Evolutionary conservation across 2,113 vertebrate species (phyloP).

Genomic region (Apus apus): DNA sequence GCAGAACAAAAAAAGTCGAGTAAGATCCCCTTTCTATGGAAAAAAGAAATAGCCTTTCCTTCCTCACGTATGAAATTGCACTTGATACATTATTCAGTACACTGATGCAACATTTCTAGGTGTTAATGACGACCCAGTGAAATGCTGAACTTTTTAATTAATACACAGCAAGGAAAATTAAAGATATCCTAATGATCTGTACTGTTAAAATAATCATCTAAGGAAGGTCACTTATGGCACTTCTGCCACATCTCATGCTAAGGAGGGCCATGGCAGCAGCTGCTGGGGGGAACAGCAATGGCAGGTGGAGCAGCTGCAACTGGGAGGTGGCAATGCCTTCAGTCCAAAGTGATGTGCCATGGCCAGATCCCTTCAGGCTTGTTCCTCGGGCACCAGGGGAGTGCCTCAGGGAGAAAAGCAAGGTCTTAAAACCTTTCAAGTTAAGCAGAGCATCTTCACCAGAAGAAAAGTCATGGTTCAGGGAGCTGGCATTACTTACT

Average conservation of each 20-base stretch:
- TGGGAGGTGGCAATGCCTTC: background rate
- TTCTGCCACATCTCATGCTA: fast-evolving
- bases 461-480: background rate
- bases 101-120: background rate
- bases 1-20: background rate
- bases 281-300: fast-evolving
- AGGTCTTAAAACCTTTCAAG: background rate
- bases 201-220: background rate
- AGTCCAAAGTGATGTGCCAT: fast-evolving
- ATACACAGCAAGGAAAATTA: background rate
- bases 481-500: background rate
- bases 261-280: fast-evolving
- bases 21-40: background rate
- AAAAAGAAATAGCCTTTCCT: background rate
- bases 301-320: background rate
- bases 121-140: background rate
- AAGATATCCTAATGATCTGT: background rate
- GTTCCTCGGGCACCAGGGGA: background rate
- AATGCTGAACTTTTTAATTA: background rate
- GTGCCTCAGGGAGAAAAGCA: background rate
- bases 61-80: background rate
- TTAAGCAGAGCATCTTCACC: background rate
- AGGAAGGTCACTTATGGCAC: background rate
- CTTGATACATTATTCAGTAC: background rate
- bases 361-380: background rate